Base-by-base conservation (phyloP, 1,140 invertebrate species). In the Zelostemma sp. region DNA sequence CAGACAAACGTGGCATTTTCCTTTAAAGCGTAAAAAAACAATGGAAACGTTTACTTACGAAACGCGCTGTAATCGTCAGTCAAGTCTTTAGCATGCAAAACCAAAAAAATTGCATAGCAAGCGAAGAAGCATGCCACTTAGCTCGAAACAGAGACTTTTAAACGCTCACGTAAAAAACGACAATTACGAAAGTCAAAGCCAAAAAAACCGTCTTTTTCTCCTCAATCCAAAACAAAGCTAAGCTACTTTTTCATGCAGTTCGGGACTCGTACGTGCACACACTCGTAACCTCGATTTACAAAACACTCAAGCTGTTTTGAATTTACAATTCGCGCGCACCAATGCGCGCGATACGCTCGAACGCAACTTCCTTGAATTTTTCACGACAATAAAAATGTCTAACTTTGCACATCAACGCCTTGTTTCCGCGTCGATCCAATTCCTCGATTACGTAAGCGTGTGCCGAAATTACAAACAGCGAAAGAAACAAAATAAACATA, bases 61-160 rank as follows among this genome's bases (percentile, higher is more conserved):
- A 57, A 60, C 48, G 58, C 33, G 59, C 56, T 64, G 46, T 43
- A 63, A 50, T 67, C 59, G 65, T 61, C 59, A 63, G 46, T 67
- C 49, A 59, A 58, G 53, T 54, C 49, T 40, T 46, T 5, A 35
- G 40, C 68, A 72, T 72, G 63, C 63, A 41, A 66, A 64, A 63
- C 43, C 49, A 48, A 62, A 25, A 40, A 51, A 68, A 45, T 51
- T 12, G 14, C 55, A 56, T 12, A 17, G 46, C 48, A 67, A 48
- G 53, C 50, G 19, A 60, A 59, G 19, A 60, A 59, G 55, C 54
- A 14, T 15, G 50, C 43, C 6, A 15, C 9, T 12, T 46, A 4
- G 11, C 43, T 6, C 43, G 15, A 41, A 41, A 41, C 40, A 41
- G 43, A 46, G 43, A 46, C 43, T 35, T 11, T 49, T 51, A 6